Base-by-base conservation (phyloP, 2,113 vertebrate species). In the Lepus europaeus region DNA sequence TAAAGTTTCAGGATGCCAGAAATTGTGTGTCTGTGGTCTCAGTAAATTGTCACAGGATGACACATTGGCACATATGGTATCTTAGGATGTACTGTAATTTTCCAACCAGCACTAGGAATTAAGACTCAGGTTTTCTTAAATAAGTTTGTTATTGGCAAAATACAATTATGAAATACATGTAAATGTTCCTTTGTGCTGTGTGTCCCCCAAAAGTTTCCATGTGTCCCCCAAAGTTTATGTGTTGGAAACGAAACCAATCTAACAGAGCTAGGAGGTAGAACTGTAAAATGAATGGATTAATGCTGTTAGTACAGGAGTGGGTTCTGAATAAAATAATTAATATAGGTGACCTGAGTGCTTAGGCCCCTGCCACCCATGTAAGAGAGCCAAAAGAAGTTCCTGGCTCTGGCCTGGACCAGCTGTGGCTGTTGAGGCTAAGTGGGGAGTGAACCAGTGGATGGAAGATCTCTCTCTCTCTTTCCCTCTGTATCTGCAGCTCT, bases 91-190 rank as follows among this genome's bases (percentile, higher is more conserved):
- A 4, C 53, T 31, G 3, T 45, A 49, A 27, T 45, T 51, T 76
- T 61, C 51, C 53, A 76, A 6, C 36, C 51, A 63, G 59, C 70
- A 14, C 29, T 72, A 20, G 64, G 49, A 83, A 77, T 12, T 53
- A 59, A 31, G 5, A 80, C 36, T 80, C 16, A n/a, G 33, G 17
- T 72, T 87, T 84, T 84, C 25, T 53, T 70, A 95, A 82, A 63
- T 76, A 53, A 33, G 53, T 66, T 93, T 87, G n/a, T 82, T 93
- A 63, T 33, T 70, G 68, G 33, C 23, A 89, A 83, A 69, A 93
- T 72, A 36, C 39, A 81, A 84, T 80, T 63, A 31, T 1, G 19
- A 63, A 93, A 79, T 2, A 12, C 53, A 53, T 25, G 2, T 22
- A 84, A 68, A 61, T 78, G 27, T 49, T 95, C 31, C 11, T 53